A percentile compares a stretch with the other conserved stretches of the same genome.
These are phyloP conservation scores for Noctua janthe DNA, from an alignment of 2,888 invertebrate genomes.

Conservation along the genomic window DNA sequence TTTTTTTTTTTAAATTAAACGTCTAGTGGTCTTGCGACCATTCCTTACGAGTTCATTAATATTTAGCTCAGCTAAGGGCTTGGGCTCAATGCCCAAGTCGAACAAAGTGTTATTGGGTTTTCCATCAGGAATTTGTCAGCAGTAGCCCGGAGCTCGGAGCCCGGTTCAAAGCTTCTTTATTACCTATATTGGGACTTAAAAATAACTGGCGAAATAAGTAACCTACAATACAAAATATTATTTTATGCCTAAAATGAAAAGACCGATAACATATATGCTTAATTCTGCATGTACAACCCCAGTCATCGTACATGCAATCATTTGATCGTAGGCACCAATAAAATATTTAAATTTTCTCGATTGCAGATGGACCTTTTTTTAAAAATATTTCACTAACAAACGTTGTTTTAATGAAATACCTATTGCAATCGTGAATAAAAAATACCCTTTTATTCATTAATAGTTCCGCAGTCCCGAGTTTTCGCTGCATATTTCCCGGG, in stretches of 20 bases:
- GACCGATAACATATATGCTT: neutral
- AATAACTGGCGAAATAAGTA: too few relatives aligned
- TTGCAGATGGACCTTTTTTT: neutral
- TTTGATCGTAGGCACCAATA: neutral
- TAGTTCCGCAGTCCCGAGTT: slow-evolving; percentile 21
- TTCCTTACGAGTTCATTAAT: neutral
- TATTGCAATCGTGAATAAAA: slow-evolving; percentile 11
- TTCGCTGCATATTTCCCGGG: slow-evolving; percentile 14
- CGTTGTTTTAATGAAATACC: slow-evolving; percentile 3
- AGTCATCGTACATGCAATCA: neutral
- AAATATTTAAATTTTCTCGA: neutral
- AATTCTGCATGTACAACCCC: neutral
- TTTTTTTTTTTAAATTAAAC: neutral
- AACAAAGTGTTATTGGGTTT: neutral
- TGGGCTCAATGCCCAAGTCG: neutral
- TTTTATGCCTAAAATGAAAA: neutral
- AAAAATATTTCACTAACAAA: neutral
- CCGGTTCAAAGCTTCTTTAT: neutral
- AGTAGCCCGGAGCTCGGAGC: neutral
- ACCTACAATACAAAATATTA: neutral
- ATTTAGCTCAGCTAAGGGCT: neutral
- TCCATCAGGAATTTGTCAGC: neutral
- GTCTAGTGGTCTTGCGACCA: neutral
- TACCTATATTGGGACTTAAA: neutral
- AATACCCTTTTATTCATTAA: slow-evolving; percentile 3